A percentile compares a stretch with the other conserved stretches of the same genome.
Conservation (phyloP, 2,888 invertebrate species). For the Thecophora atra region DNA sequence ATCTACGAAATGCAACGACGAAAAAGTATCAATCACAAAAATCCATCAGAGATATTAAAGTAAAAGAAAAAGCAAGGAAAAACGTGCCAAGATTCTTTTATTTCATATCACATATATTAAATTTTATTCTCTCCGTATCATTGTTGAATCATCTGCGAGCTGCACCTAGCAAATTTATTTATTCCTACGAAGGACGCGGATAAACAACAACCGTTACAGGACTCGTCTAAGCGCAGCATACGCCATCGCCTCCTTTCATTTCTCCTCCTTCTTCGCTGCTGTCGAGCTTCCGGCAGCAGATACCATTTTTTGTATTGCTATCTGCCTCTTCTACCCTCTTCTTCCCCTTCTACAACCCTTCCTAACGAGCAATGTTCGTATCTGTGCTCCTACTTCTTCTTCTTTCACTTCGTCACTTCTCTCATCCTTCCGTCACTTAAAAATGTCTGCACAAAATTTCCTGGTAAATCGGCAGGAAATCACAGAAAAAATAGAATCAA, state of each 20-base stretch:
- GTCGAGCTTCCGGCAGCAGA: neutral
- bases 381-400: neutral
- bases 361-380: no score
- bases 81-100: neutral
- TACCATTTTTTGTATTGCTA: neutral
- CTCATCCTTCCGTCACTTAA: slow-evolving; percentile 14
- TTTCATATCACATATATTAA: no score
- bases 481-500: slow-evolving; percentile 41
- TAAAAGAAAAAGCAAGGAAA: neutral
- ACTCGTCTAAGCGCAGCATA: neutral
- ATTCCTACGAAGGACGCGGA: no score
- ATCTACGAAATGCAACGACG: neutral
- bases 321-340: neutral
- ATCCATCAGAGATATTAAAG: neutral
- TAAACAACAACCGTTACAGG: neutral
- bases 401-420: neutral
- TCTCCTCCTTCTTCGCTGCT: neutral
- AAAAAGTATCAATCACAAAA: neutral
- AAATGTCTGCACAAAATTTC: slow-evolving; percentile 30
- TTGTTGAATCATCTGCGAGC: slow-evolving; percentile 1
- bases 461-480: slow-evolving; percentile 47
- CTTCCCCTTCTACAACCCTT: neutral
- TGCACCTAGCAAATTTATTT: neutral
- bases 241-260: neutral
- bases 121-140: no score